Evolutionary conservation across 2,797 vertebrate species (phyloP), one percentile per base, ranked within the genome.

Genomic region (Esox masquinongy): DNA sequence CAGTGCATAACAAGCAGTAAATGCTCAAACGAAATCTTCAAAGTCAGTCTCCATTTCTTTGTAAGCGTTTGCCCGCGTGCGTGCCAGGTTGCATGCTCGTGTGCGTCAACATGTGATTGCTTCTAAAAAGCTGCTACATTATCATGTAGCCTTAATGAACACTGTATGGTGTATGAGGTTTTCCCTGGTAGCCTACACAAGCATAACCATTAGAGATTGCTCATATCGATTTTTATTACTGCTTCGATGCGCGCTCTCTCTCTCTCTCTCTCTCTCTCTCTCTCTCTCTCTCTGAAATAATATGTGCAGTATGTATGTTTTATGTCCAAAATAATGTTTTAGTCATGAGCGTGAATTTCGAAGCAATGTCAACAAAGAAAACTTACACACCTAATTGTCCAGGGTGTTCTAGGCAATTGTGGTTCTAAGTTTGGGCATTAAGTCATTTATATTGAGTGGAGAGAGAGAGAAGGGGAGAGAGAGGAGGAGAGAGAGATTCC

Each of bases 391-490:
- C 36, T 39, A 6, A 3, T 39, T 39, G 36, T 39, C 36, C 12
- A 47, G 43, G 43, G 43, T 47, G 43, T 47, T 47, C 43, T 12
- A 47, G 43, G 43, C 3, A 47, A 47, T 14, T 47, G 43, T 47
- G 43, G 43, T 47, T 47, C 43, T 47, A 47, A 14, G 43, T 47
- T 47, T 47, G 43, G 43, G 43, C 43, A 47, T 12, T 43, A 80
- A 79, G 74, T 51, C 77, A 77, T 69, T 74, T 77, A 79, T 81
- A 72, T 78, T 81, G 81, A 84, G 79, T 80, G 82, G 77, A 79
- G 79, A 80, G 82, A 82, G 70, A 82, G 78, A 85, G 78, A 77
- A 22, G 82, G 84, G 79, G 80, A 84, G 81, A 86, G 75, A 31
- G 39, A 1, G 12, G 78, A 81, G 79, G 74, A 74, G 77, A 78